Percentiles rank a stretch among this genome's conserved stretches.
phyloP scores from a whole-genome alignment of 2,888 invertebrate species.

The Ichneumon xanthorius region DNA sequence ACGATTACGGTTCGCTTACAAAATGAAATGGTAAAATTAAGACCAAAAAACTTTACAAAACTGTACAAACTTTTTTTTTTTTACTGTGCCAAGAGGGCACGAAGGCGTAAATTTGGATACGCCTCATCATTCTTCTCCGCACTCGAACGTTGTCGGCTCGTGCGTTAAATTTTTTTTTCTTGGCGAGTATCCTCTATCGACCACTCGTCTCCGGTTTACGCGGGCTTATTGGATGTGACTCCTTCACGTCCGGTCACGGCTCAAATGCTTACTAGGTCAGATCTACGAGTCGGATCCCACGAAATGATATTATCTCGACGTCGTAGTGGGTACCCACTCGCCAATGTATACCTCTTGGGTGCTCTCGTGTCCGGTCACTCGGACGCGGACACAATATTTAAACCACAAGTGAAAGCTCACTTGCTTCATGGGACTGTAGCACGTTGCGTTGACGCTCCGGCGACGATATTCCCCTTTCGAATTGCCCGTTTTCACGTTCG shows the following conservation, averaged over 20 bases:
- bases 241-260: conserved; percentile 77
- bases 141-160: not conserved
- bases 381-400: conserved; percentile 57
- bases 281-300: conserved; percentile 66
- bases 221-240: conserved; percentile 67
- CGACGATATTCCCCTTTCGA: conserved; percentile 48
- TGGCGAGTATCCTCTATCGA: not conserved
- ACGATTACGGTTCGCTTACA: not conserved
- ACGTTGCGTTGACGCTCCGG: conserved; percentile 48
- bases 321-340: not conserved
- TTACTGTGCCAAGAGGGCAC: not conserved
- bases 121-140: not conserved
- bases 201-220: not conserved
- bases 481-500: not conserved
- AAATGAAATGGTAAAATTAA: not conserved
- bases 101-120: not conserved
- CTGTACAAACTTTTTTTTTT: not conserved
- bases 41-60: not conserved
- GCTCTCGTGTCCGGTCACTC: conserved; percentile 29
- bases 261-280: conserved; percentile 81
- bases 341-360: conserved; percentile 17
- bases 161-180: not conserved
- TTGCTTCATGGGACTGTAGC: conserved; percentile 48
- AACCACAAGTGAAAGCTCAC: conserved; percentile 69
- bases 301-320: conserved; percentile 48